Base-by-base conservation (phyloP, 2,113 vertebrate genomes). In the Ictidomys tridecemlineatus region DNA sequence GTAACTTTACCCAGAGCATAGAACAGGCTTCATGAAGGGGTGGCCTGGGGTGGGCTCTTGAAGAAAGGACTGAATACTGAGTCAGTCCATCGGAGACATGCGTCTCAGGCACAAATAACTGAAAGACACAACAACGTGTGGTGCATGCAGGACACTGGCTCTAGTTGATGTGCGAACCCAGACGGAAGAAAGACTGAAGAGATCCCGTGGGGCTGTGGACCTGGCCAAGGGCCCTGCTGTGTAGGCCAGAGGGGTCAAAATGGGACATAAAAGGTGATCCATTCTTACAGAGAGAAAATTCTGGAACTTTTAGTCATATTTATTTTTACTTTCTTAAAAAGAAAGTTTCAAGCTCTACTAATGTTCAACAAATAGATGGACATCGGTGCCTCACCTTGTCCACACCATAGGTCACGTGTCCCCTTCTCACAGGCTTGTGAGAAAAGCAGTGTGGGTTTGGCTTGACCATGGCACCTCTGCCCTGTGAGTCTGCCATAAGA, bases 261-360 rank as follows among this genome's bases (percentile, higher is more conserved):
- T 32, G 58, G 34, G 4, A 11, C n/a, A 9, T 30, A 45, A 30
- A 76, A 82, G 37, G 16, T 34, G 37, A 76, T 7, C 32, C 42
- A 74, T 72, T 20, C 37, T 32, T 32, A 76, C 32, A 76, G 53
- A 24, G 32, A 61, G 65, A 95, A 90, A 45, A 82, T 86, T 95
- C 70, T 83, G 72, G 70, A 93, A 69, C 58, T 85, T 79, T 76
- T 88, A 85, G 37, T 58, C 85, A 58, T 51, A 45, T 70, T 78
- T 84, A 37, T 78, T 84, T 91, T 77, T 82, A 82, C 7, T 14
- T 67, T 82, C 30, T 80, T 92, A n/a, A 16, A 37, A 82, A 45
- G 34, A 32, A 95, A 78, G 45, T 37, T 1, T 61, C 67, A 86
- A 87, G 5, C 18, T 82, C 65, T 82, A 53, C 22, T 32, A 78